These are phyloP conservation scores for Stictocephala bisonia DNA, from an alignment of 2,888 invertebrate genomes.

Conservation along the genomic window DNA sequence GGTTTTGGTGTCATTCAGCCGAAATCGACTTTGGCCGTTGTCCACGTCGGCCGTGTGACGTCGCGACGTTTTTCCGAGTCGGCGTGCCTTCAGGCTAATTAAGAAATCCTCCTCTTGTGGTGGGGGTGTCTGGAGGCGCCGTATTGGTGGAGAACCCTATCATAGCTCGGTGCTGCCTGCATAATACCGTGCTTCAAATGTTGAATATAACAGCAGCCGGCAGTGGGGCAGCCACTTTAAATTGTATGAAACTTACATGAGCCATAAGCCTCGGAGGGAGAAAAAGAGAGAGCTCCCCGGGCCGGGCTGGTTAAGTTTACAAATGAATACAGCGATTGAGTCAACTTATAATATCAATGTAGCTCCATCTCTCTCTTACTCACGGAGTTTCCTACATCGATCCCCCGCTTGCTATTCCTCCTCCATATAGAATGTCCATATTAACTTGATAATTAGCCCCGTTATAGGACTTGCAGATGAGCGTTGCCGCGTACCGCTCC, in stretches of 20 bases:
- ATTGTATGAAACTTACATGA: constrained; percentile 72
- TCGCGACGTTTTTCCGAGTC: background rate
- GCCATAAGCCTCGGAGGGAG: constrained; percentile 63
- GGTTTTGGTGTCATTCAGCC: no score
- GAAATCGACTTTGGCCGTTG: no score
- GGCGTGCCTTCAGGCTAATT: constrained; percentile 30
- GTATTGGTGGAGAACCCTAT: constrained; percentile 49
- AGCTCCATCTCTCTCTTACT: constrained; percentile 64
- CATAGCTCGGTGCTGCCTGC: constrained; percentile 56
- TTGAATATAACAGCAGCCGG: constrained; percentile 60
- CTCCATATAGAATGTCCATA: constrained; percentile 81
- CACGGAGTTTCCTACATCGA: constrained; percentile 56
- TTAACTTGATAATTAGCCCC: constrained; percentile 92
- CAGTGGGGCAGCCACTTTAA: constrained; percentile 64
- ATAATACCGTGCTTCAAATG: constrained; percentile 58
- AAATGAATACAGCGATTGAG: constrained; percentile 79
- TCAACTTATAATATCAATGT: constrained; percentile 79
- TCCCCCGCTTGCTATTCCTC: constrained; percentile 67
- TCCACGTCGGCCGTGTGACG: no score
- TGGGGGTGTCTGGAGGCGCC: constrained; percentile 56
- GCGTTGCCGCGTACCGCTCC: constrained; percentile 50
- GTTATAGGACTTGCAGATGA: constrained; percentile 92
- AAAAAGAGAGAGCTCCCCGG: constrained; percentile 54
- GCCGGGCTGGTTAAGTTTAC: constrained; percentile 70
- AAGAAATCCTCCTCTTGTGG: constrained; percentile 52